Conservation (phyloP, 1,140 invertebrate species). For the Centruroides vittatus region DNA sequence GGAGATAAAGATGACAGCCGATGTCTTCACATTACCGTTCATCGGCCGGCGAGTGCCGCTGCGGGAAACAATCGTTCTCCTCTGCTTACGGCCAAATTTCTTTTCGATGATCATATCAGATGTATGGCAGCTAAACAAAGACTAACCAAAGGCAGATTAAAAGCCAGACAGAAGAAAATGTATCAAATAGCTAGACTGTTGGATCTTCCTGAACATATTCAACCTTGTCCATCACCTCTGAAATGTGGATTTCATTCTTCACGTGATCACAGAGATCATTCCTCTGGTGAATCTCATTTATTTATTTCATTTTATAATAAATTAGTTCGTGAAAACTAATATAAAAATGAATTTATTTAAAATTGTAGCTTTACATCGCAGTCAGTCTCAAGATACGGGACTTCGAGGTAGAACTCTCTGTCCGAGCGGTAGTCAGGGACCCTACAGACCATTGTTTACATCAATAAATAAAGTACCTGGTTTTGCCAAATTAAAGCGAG, state of each 20-base stretch:
- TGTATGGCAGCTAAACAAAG: conserved; percentile 50
- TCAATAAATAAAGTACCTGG: conserved; percentile 44
- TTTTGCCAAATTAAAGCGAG: conserved; percentile 34
- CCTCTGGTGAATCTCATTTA: conserved; percentile 2
- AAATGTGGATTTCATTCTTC: conserved; percentile 23
- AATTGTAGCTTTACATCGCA: conserved; percentile 11
- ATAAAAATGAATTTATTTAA: background rate
- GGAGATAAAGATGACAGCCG: conserved; percentile 93
- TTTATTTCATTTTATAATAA: background rate
- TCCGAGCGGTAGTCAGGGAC: background rate
- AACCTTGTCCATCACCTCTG: conserved; percentile 39
- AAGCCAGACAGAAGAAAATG: conserved; percentile 91
- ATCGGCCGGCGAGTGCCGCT: conserved; percentile 54
- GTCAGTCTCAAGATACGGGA: conserved; percentile 15
- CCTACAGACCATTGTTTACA: conserved; percentile 41
- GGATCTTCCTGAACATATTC: conserved; percentile 52
- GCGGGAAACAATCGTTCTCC: conserved; percentile 20
- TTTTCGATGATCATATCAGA: conserved; percentile 97
- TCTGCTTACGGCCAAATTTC: conserved; percentile 70
- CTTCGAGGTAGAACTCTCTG: conserved; percentile 2
- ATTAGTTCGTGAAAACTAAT: too few species aligned
- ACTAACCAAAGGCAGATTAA: conserved; percentile 68
- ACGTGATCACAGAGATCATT: conserved; percentile 1
- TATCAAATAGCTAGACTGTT: conserved; percentile 81
- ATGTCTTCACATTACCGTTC: conserved; percentile 88